phyloP scores from a whole-genome alignment of 2,113 vertebrate genomes.

The Ailurus styani region DNA sequence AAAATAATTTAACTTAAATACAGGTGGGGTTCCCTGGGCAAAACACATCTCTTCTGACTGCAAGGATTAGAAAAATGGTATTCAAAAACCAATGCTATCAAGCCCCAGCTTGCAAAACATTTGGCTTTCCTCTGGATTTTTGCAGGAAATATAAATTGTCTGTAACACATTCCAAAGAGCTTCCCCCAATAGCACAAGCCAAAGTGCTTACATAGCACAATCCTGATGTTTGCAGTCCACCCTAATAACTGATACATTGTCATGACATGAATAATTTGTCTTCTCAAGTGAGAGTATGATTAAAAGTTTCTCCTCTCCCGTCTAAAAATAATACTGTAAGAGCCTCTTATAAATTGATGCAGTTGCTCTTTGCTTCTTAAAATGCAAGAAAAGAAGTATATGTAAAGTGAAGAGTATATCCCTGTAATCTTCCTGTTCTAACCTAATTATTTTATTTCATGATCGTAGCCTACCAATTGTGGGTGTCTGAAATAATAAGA shows the following conservation, averaged over 20 bases:
- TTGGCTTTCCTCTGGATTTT: neutral
- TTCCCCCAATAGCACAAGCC: neutral
- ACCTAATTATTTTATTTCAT: neutral
- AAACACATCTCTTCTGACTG: neutral
- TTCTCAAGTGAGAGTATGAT: neutral
- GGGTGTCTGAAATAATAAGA: neutral
- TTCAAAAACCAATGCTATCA: neutral
- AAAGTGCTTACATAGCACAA: neutral
- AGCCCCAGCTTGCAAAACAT: neutral
- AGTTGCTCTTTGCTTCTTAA: neutral
- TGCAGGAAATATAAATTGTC: neutral
- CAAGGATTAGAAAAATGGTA: neutral
- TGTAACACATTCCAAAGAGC: neutral
- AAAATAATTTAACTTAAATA: conserved; percentile 34
- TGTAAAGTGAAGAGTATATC: neutral
- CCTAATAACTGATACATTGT: neutral
- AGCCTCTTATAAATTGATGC: neutral
- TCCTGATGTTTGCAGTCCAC: neutral
- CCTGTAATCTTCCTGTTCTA: neutral
- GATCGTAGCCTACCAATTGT: neutral
- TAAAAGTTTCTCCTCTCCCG: neutral
- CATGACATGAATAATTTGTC: neutral
- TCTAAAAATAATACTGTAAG: neutral
- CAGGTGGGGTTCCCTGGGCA: neutral
- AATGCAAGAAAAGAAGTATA: neutral